These are phyloP conservation scores for Sarcophaga peregrina DNA, from an alignment of 1,140 invertebrate species.

Conservation along the genomic window DNA sequence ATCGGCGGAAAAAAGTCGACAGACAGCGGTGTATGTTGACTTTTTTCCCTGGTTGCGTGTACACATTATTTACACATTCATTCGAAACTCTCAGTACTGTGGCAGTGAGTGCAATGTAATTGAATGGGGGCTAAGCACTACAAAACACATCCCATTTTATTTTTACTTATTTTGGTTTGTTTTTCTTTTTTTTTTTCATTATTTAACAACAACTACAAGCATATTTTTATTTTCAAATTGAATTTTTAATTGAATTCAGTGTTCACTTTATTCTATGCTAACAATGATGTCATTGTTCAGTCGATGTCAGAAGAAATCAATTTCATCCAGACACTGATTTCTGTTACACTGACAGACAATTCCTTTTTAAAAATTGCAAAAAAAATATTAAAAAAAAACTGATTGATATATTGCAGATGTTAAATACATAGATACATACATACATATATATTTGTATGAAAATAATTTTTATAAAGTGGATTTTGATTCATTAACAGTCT, in stretches of 20 bases:
- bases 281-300: conserved; percentile 8
- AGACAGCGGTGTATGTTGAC: too few species aligned
- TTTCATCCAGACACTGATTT: not conserved
- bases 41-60: too few species aligned
- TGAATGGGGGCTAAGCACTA: too few species aligned
- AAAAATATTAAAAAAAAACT: not conserved
- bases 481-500: not conserved
- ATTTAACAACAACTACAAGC: not conserved
- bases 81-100: too few species aligned
- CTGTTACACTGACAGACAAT: not conserved
- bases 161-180: not conserved
- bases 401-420: not conserved
- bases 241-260: conserved; percentile 14
- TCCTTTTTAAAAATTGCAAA: not conserved
- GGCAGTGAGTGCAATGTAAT: too few species aligned
- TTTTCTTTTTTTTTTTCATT: not conserved
- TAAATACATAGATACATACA: too few species aligned
- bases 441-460: too few species aligned
- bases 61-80: too few species aligned
- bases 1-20: too few species aligned
- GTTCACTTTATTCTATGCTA: not conserved
- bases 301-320: not conserved
- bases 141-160: too few species aligned
- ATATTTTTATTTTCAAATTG: not conserved
- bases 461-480: not conserved